Base-by-base conservation (phyloP, 2,797 vertebrate species). In the Malacoraja senta region DNA sequence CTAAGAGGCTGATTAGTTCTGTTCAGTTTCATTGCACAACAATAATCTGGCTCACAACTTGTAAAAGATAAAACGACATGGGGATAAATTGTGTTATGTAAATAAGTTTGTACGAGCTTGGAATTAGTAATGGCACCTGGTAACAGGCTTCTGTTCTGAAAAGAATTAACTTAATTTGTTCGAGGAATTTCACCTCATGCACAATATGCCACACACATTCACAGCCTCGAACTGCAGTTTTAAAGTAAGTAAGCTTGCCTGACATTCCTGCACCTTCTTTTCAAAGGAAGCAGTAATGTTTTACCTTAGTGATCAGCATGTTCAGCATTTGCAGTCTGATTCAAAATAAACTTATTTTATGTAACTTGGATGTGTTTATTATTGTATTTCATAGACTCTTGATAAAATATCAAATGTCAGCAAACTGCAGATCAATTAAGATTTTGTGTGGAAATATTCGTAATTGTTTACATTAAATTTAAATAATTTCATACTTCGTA, bases 21-120 rank as follows among this genome's bases (percentile, higher is more conserved):
- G 38, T 92, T 72, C 71, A 92, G 35, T 76, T 92, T 92, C 38
- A 92, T 53, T 92, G 12, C 29, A 29, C 35, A 74, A 92, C 26
- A 53, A 58, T 53, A 92, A 44, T 76, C 38, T 92, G 90, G 71
- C 17, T 76, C 90, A 92, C 68, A 92, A 76, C 26, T 92, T 92
- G 68, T n/a, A 53, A 92, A 92, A 15, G 38, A 58, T 53, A 17
- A 92, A 92, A n/a, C 29, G 17, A 38, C 21, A 29, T 29, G 24
- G 90, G 65, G 12, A 92, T 92, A 76, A 92, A 76, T 53, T 58
- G 71, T 35, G 84, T 68, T 76, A 76, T 76, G 35, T 76, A 76
- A 92, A 44, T 92, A 53, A 76, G n/a, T 32, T 68, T 88, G n/a
- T 68, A 88, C 13, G 17, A 88, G 61, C 8, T n/a, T 88, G n/a